Percentiles rank a stretch among this genome's conserved stretches.
Conservation (phyloP, 2,113 vertebrate genomes). For the Chionis minor region DNA sequence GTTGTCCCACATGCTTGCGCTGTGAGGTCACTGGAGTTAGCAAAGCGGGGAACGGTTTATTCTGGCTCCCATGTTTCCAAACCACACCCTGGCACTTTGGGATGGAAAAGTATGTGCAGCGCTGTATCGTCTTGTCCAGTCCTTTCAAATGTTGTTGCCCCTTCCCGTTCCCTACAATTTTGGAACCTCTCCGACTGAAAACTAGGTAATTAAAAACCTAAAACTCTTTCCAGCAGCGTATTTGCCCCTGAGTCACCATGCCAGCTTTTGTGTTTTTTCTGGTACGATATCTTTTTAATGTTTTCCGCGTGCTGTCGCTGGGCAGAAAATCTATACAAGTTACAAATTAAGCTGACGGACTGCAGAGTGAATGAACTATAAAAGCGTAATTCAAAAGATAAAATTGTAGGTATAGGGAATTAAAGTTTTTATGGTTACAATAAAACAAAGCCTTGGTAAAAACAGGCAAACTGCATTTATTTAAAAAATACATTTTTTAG, state of each 20-base stretch:
- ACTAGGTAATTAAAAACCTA: neutral
- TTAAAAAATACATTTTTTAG: neutral
- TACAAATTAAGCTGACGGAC: constrained; percentile 53
- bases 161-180: neutral
- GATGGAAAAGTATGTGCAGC: neutral
- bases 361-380: neutral
- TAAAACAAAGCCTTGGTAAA: constrained; percentile 1
- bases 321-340: constrained; percentile 47
- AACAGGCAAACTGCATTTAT: neutral
- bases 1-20: neutral
- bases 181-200: neutral
- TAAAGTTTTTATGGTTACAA: neutral
- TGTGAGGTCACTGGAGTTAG: neutral
- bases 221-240: neutral
- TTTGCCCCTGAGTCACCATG: neutral
- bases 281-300: neutral
- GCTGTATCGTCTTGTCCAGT: neutral
- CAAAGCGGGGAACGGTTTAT: neutral
- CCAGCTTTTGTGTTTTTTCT: neutral
- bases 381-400: neutral
- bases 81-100: constrained; percentile 4
- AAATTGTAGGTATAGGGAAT: neutral
- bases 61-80: neutral
- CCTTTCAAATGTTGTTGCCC: neutral
- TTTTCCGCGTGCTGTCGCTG: constrained; percentile 45